Evolutionary conservation across 1,140 invertebrate species (phyloP), one percentile per base, ranked within the genome.

Genomic region (Bombus terrestris): DNA sequence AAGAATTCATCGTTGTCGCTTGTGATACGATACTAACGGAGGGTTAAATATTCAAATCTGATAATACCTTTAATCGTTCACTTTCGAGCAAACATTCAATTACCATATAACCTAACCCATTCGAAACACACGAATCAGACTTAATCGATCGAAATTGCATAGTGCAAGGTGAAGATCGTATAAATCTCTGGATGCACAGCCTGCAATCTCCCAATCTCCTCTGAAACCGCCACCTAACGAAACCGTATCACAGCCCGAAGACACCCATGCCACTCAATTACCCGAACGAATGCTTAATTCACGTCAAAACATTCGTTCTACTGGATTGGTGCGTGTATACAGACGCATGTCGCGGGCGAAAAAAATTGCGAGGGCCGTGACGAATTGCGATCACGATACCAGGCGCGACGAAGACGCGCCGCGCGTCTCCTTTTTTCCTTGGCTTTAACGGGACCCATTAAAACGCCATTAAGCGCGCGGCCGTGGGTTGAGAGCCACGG

Each of bases 381-480:
- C 81, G 74, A 83, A 77, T 83, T 37, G 72, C 62, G 41, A 83
- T 57, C 81, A 57, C 74, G 74, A 77, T 68, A 68, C 32, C 32
- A 15, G 68, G 39, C 37, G 6, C 59, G 64, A 79, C n/a, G 77
- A 37, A 37, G 62, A 57, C 32, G 6, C 28, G 75, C 6, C 22
- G 22, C 53, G 47, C 47, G 18, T 68, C 53, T 37, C 43, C 43
- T 28, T 32, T 10, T 13, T 57, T n/a, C 22, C 22, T 5, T 47
- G 15, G n/a, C 64, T n/a, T 83, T 66, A 75, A 83, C 74, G 81
- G 62, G 81, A 83, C 73, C 81, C 81, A 83, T 83, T 83, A 83
- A 83, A 83, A 77, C 81, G 35, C 43, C 81, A 83, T 83, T 83
- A 80, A 68, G 47, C 37, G 47, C 6, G 5, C 37, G 37, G 28